phyloP scores from a whole-genome alignment of 2,113 vertebrate genomes.

The Seriola aureovittata region DNA sequence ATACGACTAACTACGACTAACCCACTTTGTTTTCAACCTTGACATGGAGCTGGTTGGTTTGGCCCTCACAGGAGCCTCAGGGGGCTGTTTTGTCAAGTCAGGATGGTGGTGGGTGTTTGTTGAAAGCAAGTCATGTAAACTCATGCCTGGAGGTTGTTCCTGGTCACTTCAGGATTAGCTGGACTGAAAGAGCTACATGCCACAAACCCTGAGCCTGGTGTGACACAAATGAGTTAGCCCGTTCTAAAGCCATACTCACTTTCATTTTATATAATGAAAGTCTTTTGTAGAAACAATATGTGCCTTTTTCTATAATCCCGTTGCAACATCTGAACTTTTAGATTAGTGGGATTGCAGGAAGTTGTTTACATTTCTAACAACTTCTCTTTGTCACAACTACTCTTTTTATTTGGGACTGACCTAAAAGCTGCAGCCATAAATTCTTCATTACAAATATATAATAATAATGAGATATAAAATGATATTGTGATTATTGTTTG shows the following conservation, averaged over 20 bases:
- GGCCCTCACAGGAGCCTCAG: conserved; percentile 35
- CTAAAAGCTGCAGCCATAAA: neutral
- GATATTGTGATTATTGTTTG: neutral
- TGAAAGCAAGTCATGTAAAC: conserved; percentile 66
- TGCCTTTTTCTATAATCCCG: neutral
- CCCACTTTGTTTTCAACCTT: conserved; percentile 15
- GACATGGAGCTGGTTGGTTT: conserved; percentile 31
- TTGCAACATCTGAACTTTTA: neutral
- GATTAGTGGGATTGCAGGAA: neutral
- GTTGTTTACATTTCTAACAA: neutral
- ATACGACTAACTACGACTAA: neutral
- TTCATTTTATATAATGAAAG: conserved; percentile 9
- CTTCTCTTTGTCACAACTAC: neutral
- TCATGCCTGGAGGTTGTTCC: conserved; percentile 53
- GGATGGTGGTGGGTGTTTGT: conserved; percentile 54
- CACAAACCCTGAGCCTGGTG: conserved; percentile 47
- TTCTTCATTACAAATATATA: neutral
- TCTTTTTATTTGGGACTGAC: neutral
- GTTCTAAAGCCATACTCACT: conserved; percentile 29
- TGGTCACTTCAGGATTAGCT: conserved; percentile 58
- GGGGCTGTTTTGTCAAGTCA: conserved; percentile 52
- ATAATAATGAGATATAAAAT: neutral
- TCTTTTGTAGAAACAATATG: neutral
- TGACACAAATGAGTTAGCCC: conserved; percentile 26
- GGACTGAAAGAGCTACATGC: conserved; percentile 41